Conservation (phyloP, 2,888 invertebrate species). For the Alsophila aescularia region DNA sequence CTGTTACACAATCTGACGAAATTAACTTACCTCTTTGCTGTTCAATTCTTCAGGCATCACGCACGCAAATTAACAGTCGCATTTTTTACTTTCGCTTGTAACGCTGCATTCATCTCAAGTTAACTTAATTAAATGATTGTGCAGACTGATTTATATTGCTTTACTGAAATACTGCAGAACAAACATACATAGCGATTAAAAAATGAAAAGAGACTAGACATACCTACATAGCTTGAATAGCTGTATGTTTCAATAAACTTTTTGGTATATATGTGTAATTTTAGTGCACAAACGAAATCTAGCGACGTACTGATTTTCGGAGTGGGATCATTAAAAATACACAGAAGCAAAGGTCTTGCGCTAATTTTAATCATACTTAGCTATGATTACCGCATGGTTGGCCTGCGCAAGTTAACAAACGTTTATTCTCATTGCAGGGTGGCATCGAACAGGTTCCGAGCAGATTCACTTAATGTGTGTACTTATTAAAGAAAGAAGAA, state of each 20-base stretch:
- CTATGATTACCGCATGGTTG: constrained; percentile 12
- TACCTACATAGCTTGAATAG: neutral
- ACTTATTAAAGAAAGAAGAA: constrained; percentile 68
- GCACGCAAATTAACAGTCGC: neutral
- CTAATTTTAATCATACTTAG: neutral
- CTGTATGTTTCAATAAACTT: neutral
- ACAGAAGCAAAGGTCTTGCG: neutral
- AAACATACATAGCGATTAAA: neutral
- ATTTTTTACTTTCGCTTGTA: constrained; percentile 4
- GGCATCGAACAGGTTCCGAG: constrained; percentile 38
- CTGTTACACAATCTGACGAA: constrained; percentile 45
- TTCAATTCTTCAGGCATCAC: neutral
- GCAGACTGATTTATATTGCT: constrained; percentile 3
- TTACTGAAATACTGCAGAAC: neutral
- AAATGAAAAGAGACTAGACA: neutral
- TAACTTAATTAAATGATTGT: constrained; percentile 6
- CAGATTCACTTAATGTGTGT: constrained; percentile 57
- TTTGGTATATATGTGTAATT: too few species aligned
- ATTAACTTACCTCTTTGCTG: neutral
- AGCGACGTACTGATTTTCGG: neutral
- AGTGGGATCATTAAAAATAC: neutral
- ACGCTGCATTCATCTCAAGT: neutral
- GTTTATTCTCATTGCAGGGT: constrained; percentile 25
- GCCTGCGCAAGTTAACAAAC: constrained; percentile 1
- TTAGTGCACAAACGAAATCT: neutral